A percentile compares a stretch with the other conserved stretches of the same genome.
These are phyloP conservation scores for Emydura subglobosa DNA, from an alignment of 2,113 vertebrate species.

Conservation along the genomic window DNA sequence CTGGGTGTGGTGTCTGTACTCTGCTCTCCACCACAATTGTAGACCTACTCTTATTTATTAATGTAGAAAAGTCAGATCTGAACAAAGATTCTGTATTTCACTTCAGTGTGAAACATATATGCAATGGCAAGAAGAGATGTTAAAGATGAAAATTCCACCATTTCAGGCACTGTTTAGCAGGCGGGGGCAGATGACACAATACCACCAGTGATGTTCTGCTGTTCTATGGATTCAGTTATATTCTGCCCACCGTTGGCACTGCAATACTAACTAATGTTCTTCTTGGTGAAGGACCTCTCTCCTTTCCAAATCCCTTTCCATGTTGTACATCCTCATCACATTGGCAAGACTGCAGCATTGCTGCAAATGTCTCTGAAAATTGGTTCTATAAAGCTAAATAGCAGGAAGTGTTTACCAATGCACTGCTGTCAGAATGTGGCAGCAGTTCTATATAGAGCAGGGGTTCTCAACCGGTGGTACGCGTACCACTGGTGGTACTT, in stretches of 20 bases:
- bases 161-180: background rate
- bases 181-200: background rate
- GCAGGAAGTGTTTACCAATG: background rate
- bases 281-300: background rate
- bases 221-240: no score
- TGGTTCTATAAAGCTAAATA: background rate
- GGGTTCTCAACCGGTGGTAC: no score
- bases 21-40: no score
- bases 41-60: background rate
- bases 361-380: background rate
- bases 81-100: background rate
- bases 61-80: background rate
- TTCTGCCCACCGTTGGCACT: background rate
- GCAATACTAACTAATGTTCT: background rate
- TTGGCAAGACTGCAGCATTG: background rate
- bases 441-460: background rate
- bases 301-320: background rate
- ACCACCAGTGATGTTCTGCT: background rate
- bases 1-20: no score
- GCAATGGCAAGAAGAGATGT: background rate
- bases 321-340: background rate
- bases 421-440: background rate
- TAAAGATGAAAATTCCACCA: background rate
- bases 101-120: background rate
- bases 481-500: no score